These are phyloP conservation scores for Rhineura floridana DNA, from an alignment of 2,113 vertebrate genomes.

Conservation along the genomic window DNA sequence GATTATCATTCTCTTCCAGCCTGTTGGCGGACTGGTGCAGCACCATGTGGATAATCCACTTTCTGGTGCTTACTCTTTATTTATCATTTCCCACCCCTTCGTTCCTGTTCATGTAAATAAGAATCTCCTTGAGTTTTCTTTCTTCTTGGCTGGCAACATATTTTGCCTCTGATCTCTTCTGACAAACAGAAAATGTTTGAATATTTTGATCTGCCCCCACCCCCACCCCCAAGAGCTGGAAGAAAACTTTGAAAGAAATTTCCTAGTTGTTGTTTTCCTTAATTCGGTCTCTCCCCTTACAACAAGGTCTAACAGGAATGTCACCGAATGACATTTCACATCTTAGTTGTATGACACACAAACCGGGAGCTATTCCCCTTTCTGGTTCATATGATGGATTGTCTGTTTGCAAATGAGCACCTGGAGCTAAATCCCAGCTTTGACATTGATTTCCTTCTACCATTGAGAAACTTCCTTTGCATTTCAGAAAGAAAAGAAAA, in stretches of 20 bases:
- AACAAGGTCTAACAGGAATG: background rate
- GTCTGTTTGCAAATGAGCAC: slow-evolving; percentile 30
- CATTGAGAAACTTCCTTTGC: background rate
- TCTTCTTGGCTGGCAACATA: background rate
- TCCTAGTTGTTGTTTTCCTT: background rate
- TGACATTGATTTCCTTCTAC: slow-evolving; percentile 25
- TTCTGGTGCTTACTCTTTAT: background rate
- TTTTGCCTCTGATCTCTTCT: slow-evolving; percentile 1
- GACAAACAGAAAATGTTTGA: slow-evolving; percentile 18
- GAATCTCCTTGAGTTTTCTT: slow-evolving; percentile 5
- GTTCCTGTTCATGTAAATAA: background rate
- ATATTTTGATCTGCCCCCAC: background rate
- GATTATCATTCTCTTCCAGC: too few relatives aligned
- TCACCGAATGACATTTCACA: background rate
- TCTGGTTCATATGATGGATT: slow-evolving; percentile 14
- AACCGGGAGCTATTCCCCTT: slow-evolving; percentile 19
- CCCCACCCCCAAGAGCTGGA: slow-evolving; percentile 1
- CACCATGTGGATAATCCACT: background rate
- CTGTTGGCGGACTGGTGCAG: background rate
- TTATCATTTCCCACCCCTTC: background rate
- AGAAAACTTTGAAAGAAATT: slow-evolving; percentile 22
- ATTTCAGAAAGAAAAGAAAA: background rate
- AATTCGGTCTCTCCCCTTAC: background rate
- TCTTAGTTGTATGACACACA: slow-evolving; percentile 9
- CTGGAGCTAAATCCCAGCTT: slow-evolving; percentile 28